Evolutionary conservation across 2,113 vertebrate genomes (phyloP).

Genomic region (Reinhardtius hippoglossoides): DNA sequence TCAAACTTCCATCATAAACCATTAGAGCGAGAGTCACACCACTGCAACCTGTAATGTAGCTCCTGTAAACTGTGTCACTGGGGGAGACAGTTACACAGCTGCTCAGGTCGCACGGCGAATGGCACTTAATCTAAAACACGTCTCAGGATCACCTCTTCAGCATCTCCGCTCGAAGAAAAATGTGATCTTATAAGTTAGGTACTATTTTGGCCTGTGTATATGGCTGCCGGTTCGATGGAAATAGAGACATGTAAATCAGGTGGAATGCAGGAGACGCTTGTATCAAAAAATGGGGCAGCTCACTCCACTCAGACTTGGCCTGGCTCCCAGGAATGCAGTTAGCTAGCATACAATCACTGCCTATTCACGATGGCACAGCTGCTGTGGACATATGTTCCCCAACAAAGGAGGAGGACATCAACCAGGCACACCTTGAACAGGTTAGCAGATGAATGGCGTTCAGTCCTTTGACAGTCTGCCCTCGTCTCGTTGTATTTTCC

Average conservation of each 20-base stretch:
- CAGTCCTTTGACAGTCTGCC: conserved; percentile 78
- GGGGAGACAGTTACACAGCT: conserved; percentile 33
- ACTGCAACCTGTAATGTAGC: conserved; percentile 2
- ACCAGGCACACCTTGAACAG: conserved; percentile 81
- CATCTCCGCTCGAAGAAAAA: conserved; percentile 29
- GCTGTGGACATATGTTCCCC: conserved; percentile 84
- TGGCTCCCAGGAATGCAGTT: conserved; percentile 81
- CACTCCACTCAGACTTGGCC: conserved; percentile 80
- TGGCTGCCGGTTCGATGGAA: conserved; percentile 26
- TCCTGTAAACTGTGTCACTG: conserved; percentile 35
- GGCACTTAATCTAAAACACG: conserved; percentile 29
- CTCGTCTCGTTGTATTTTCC: conserved; percentile 69
- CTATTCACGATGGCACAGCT: conserved; percentile 83
- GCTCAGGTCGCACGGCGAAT: conserved; percentile 7
- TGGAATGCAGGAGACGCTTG: conserved; percentile 64
- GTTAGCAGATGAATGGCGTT: conserved; percentile 82
- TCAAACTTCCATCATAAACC: not conserved
- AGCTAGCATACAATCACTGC: conserved; percentile 78
- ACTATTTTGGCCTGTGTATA: conserved; percentile 50
- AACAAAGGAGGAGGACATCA: conserved; percentile 82
- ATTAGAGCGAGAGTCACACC: conserved; percentile 7
- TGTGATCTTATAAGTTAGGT: conserved; percentile 23
- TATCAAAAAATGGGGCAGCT: conserved; percentile 73
- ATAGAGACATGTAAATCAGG: conserved; percentile 73
- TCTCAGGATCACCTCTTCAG: conserved; percentile 46